Evolutionary conservation across 1,140 invertebrate species (phyloP).

Genomic region (Aricia agestis): DNA sequence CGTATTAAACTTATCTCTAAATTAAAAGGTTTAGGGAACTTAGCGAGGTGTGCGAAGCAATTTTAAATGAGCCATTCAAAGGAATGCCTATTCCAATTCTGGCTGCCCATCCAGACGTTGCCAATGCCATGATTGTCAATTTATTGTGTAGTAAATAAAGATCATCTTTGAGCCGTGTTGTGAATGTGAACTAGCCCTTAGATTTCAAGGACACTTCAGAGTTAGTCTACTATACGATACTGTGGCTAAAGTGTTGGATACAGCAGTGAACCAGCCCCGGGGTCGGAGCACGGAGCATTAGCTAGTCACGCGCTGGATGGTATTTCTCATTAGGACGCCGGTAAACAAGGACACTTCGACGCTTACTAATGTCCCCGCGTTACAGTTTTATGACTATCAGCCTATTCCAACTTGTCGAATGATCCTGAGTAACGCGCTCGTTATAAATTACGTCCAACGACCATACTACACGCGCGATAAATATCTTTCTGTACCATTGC

Average conservation of each 20-base stretch:
- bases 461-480: constrained; percentile 1
- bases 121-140: too few species aligned
- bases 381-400: constrained; percentile 61
- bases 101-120: too few species aligned
- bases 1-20: too few species aligned
- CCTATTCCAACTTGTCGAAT: constrained; percentile 45
- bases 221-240: neutral
- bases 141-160: too few species aligned
- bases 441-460: constrained; percentile 34
- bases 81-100: too few species aligned
- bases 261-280: constrained; percentile 28
- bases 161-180: too few species aligned
- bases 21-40: too few species aligned
- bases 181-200: too few species aligned
- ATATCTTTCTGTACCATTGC: neutral
- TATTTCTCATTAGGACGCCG: constrained; percentile 65
- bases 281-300: constrained; percentile 39
- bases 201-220: too few species aligned
- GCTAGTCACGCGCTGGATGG: constrained; percentile 54
- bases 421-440: constrained; percentile 36
- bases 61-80: too few species aligned
- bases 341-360: constrained; percentile 66
- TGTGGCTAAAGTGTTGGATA: constrained; percentile 16
- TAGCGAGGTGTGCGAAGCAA: too few species aligned
- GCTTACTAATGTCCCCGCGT: constrained; percentile 62